phyloP scores from a whole-genome alignment of 2,888 invertebrate species.

The Cylindroiulus punctatus region DNA sequence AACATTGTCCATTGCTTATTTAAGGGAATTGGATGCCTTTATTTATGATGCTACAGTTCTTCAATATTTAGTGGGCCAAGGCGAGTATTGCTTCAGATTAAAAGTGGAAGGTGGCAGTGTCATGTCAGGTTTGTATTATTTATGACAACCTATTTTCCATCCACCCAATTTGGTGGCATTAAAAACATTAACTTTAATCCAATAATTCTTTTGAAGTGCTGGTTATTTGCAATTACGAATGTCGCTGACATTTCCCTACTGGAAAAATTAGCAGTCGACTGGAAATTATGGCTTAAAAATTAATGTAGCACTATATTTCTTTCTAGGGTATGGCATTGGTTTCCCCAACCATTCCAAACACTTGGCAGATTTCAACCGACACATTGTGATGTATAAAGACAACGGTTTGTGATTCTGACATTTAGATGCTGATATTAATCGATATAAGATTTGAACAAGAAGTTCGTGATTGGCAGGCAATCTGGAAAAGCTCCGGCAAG shows the following conservation, averaged over 20 bases:
- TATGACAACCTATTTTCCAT: too few species aligned
- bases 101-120: constrained; percentile 2
- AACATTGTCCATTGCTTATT: neutral
- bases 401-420: neutral
- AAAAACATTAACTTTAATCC: neutral
- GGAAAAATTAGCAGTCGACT: neutral
- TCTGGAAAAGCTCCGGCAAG: neutral
- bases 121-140: neutral
- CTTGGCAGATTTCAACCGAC: neutral
- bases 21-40: neutral
- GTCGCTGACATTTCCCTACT: neutral
- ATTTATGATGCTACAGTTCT: neutral
- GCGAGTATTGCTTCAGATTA: neutral
- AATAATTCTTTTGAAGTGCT: neutral
- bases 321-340: neutral
- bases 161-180: too few species aligned
- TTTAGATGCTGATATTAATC: neutral
- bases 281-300: neutral
- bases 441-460: neutral
- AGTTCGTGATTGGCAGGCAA: neutral
- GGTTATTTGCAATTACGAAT: neutral
- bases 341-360: neutral
- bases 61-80: neutral
- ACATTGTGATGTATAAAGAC: neutral
- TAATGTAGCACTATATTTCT: neutral